These are phyloP conservation scores for Xanthia icteritia DNA, from an alignment of 2,888 invertebrate genomes.

Conservation along the genomic window DNA sequence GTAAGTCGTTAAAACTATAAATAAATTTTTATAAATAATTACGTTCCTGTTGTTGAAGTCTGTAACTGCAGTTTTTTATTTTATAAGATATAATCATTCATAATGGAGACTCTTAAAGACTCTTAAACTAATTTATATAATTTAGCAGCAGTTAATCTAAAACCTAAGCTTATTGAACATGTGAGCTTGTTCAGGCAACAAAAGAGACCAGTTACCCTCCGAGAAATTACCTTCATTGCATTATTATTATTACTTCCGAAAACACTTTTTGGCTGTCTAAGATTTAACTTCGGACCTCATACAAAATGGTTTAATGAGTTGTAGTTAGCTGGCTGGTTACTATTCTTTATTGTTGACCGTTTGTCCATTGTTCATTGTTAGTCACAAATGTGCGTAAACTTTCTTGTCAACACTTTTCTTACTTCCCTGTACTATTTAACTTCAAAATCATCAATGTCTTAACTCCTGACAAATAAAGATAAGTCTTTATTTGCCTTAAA, in stretches of 20 bases:
- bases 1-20: neutral
- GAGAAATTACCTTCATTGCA: neutral
- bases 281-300: neutral
- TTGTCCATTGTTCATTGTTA: neutral
- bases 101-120: neutral
- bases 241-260: neutral
- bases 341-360: neutral
- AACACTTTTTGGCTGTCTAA: neutral
- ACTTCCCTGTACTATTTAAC: neutral
- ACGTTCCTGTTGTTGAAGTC: neutral
- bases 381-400: neutral
- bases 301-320: neutral
- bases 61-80: no score
- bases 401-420: neutral
- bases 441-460: neutral
- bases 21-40: conserved; percentile 18
- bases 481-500: no score
- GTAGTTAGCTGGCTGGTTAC: no score
- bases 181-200: conserved; percentile 8
- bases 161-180: conserved; percentile 9
- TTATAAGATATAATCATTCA: neutral
- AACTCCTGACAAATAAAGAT: conserved; percentile 12
- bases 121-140: neutral
- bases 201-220: neutral
- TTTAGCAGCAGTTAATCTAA: neutral